A percentile compares a stretch with the other conserved stretches of the same genome.
Conservation (phyloP, 2,113 vertebrate genomes). For the Anarhynchus alexandrinus region DNA sequence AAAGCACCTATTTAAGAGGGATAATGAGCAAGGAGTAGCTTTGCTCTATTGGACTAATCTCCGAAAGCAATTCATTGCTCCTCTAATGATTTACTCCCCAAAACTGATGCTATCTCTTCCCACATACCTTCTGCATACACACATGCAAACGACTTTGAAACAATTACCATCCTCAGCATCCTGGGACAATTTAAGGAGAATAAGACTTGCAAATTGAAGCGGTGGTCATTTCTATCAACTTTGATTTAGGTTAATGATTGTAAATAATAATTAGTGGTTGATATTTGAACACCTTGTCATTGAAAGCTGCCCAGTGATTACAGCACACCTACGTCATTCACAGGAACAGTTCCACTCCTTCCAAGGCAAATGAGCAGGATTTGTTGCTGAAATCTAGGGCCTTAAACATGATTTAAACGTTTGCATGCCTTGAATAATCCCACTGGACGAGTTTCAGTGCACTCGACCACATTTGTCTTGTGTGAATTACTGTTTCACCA, state of each 20-base stretch:
- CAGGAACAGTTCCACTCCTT: neutral
- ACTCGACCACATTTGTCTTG: neutral
- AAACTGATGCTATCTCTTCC: neutral
- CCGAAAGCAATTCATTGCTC: neutral
- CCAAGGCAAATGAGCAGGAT: slow-evolving; percentile 10
- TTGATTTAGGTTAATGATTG: slow-evolving; percentile 11
- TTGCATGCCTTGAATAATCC: neutral
- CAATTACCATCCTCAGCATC: neutral
- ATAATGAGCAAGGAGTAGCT: neutral
- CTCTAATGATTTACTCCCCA: neutral
- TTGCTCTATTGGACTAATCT: neutral
- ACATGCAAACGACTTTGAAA: neutral
- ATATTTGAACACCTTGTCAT: neutral
- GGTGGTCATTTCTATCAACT: neutral
- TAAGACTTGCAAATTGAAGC: neutral
- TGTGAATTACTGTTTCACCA: neutral
- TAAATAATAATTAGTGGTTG: slow-evolving; percentile 20
- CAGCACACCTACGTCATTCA: neutral
- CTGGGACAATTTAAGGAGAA: neutral
- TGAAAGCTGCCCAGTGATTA: neutral
- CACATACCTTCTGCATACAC: neutral
- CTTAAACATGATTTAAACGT: neutral
- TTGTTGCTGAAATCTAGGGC: neutral
- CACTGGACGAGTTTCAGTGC: neutral
- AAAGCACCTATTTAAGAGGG: neutral